Conservation (phyloP, 2,888 invertebrate species). For the Drosophila mercatorum region DNA sequence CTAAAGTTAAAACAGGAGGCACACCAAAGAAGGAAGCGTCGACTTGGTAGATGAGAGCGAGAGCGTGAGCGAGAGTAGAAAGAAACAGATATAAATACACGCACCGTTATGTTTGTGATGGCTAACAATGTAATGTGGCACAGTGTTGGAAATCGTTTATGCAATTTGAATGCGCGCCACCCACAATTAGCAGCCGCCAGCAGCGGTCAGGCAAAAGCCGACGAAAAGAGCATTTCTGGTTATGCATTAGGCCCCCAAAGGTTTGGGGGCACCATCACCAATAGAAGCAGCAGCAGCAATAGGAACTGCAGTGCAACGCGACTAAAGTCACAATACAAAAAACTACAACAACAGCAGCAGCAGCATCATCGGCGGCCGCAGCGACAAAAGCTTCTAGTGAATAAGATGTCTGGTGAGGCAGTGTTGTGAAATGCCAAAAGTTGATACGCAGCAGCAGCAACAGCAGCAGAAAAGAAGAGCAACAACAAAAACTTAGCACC, state of each 20-base stretch:
- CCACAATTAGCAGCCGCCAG: constrained; percentile 65
- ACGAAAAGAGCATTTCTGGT: constrained; percentile 66
- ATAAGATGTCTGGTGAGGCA: constrained; percentile 54
- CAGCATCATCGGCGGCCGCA: constrained; percentile 40
- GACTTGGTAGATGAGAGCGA: constrained; percentile 11
- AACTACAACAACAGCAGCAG: background rate
- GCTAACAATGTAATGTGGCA: constrained; percentile 84
- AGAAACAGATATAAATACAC: constrained; percentile 30
- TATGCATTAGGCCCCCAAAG: constrained; percentile 84
- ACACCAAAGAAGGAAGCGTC: constrained; percentile 30
- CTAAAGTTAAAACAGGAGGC: constrained; percentile 20
- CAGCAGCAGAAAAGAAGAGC: constrained; percentile 38
- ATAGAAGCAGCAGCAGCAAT: constrained; percentile 48
- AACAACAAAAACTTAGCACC: constrained; percentile 59
- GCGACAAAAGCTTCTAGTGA: constrained; percentile 45
- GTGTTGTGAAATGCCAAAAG: constrained; percentile 72
- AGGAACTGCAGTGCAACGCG: constrained; percentile 29
- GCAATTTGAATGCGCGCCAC: constrained; percentile 73
- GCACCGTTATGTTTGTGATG: constrained; percentile 84
- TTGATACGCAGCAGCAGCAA: constrained; percentile 41
- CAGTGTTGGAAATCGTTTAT: constrained; percentile 77
- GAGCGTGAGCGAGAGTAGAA: background rate
- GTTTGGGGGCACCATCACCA: constrained; percentile 84
- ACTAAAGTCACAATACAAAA: constrained; percentile 24
- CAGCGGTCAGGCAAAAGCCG: constrained; percentile 66